Conservation (phyloP, 2,888 invertebrate species). For the Eupithecia vulgata region DNA sequence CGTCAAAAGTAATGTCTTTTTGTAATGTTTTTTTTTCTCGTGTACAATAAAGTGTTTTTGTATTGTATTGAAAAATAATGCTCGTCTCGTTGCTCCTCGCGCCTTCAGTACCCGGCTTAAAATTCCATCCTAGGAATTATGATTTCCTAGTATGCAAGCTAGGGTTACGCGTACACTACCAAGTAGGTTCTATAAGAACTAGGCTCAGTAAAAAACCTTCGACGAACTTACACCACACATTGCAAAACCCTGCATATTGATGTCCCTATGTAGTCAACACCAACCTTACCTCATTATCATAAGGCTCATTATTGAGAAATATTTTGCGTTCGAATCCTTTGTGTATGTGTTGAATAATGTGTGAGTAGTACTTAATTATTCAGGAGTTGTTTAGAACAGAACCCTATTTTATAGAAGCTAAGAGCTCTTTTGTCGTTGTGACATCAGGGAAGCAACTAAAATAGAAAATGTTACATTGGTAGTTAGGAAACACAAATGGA, state of each 20-base stretch:
- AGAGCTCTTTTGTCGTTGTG: slow-evolving; percentile 2
- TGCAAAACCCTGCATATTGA: slow-evolving; percentile 56
- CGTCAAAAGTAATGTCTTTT: no score
- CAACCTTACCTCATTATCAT: slow-evolving; percentile 37
- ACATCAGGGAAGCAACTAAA: no score
- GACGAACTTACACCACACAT: slow-evolving; percentile 34
- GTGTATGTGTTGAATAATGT: slow-evolving; percentile 20
- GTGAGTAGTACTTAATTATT: slow-evolving; percentile 3
- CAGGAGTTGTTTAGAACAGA: slow-evolving; percentile 8
- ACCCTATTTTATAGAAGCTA: neutral
- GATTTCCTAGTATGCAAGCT: neutral
- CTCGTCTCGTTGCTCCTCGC: no score
- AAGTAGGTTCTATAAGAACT: neutral
- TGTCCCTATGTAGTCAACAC: slow-evolving; percentile 47
- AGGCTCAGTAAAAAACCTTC: slow-evolving; percentile 30
- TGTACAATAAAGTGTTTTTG: no score
- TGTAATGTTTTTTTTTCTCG: no score
- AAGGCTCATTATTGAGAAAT: slow-evolving; percentile 39
- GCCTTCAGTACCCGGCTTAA: neutral
- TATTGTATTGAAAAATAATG: no score
- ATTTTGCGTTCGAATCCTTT: slow-evolving; percentile 42
- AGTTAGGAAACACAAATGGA: no score
- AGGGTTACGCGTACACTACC: neutral
- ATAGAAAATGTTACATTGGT: no score
- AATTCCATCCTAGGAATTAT: neutral